A percentile compares a stretch with the other conserved stretches of the same genome.
Conservation (phyloP, 2,888 invertebrate species). For the Myopa testacea region DNA sequence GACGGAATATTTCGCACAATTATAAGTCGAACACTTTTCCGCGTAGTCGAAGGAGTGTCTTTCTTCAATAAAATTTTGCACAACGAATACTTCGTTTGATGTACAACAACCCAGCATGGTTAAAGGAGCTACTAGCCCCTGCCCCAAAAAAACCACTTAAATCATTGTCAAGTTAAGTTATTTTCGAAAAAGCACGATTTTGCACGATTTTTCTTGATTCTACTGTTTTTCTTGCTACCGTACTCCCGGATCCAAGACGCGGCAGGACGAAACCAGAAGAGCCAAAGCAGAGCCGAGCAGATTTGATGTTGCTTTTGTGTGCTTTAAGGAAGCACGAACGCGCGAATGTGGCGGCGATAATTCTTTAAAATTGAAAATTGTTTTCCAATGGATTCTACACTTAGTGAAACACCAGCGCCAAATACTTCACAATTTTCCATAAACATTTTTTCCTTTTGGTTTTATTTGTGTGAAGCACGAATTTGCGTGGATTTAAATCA, state of each 20-base stretch:
- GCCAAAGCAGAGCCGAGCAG: conserved; percentile 52
- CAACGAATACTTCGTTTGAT: not conserved
- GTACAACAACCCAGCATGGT: too few relatives aligned
- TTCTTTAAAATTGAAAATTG: conserved; percentile 69
- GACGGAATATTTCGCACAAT: not conserved
- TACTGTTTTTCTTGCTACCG: not conserved
- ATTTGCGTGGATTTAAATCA: conserved; percentile 32
- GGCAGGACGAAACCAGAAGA: conserved; percentile 27
- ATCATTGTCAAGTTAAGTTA: conserved; percentile 1
- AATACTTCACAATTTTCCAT: not conserved
- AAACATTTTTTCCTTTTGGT: not conserved
- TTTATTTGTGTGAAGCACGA: conserved; percentile 1
- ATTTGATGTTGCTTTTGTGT: conserved; percentile 68
- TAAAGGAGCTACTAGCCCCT: not conserved
- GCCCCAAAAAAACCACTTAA: not conserved
- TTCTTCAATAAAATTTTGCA: not conserved
- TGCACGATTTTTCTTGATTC: not conserved
- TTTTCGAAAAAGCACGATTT: not conserved
- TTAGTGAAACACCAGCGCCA: conserved; percentile 56
- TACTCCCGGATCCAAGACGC: not conserved
- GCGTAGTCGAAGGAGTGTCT: too few relatives aligned
- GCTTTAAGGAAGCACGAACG: conserved; percentile 67
- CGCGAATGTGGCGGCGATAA: conserved; percentile 68
- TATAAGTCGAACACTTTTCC: not conserved
- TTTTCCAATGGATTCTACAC: conserved; percentile 68